phyloP scores from a whole-genome alignment of 1,140 invertebrate genomes.

The Stegodyphus dumicola region DNA sequence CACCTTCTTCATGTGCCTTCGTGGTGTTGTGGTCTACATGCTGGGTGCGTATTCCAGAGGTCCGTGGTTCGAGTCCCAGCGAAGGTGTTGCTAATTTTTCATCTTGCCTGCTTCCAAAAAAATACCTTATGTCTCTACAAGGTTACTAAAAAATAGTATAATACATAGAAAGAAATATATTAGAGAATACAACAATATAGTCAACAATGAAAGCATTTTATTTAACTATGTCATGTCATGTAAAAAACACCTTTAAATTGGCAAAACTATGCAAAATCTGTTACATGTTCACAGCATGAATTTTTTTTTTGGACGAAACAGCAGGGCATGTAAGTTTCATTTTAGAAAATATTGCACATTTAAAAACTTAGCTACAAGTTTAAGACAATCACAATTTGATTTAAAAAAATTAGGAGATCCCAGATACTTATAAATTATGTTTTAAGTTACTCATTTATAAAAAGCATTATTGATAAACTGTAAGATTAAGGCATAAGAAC shows the following conservation, averaged over 20 bases:
- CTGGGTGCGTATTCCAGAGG: too few relatives aligned
- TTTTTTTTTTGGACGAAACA: conserved; percentile 49
- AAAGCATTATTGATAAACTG: not conserved
- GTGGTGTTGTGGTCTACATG: too few relatives aligned
- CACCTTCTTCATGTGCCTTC: too few relatives aligned
- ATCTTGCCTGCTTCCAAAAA: too few relatives aligned
- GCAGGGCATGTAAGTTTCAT: conserved; percentile 49
- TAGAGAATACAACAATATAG: not conserved
- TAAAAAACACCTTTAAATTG: conserved; percentile 31
- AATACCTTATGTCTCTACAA: too few relatives aligned
- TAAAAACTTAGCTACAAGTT: conserved; percentile 16
- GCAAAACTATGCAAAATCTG: conserved; percentile 21
- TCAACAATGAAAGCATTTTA: conserved; percentile 42
- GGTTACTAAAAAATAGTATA: too few relatives aligned
- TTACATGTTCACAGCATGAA: conserved; percentile 24
- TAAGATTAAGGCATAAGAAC: not conserved
- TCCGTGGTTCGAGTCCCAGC: too few relatives aligned
- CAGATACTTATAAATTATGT: not conserved
- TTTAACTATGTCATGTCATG: conserved; percentile 30
- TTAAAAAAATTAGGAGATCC: not conserved
- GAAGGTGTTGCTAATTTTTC: too few relatives aligned
- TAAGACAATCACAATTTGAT: conserved; percentile 10
- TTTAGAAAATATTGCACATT: conserved; percentile 43
- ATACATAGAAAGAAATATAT: too few relatives aligned
- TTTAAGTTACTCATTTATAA: not conserved